Evolutionary conservation across 2,113 vertebrate genomes (phyloP), one percentile per base, ranked within the genome.

Genomic region (Ranitomeya imitator): DNA sequence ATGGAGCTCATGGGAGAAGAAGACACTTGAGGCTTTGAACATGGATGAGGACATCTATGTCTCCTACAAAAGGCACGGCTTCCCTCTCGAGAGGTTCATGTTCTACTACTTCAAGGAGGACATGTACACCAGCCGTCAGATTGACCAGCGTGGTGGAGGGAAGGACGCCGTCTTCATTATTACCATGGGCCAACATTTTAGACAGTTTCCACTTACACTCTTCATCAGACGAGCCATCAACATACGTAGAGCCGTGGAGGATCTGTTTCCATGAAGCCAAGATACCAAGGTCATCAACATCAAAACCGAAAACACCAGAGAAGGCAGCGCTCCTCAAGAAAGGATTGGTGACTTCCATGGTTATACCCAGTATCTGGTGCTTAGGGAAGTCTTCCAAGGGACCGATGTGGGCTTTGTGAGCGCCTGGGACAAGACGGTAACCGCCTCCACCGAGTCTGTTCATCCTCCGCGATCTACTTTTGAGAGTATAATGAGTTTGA

Each of bases 401-500:
- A 78, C 91, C 19, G 52, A 77, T 0, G 60, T 92, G 7, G 74
- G 80, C 6, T 18, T 91, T 19, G n/a, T 77, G 16, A 89, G 87
- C 74, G 90, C 87, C 57, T 91, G 92, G 92, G 89, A 90, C 63
- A 87, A 89, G 86, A 88, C 84, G 0, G 83, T 73, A 31, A 89
- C 90, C 15, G 85, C 61, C 9, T 81, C 23, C 1, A 21, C 57
- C 0, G 21, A 67, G 3, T 14, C 0, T 0, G 0, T 86, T 45
- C 90, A 92, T 51, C 89, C 83, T 0, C 60, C 45, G 16, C 57
- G 79, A 0, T 3, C 21, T 0, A 86, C 90, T 3, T 52, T 91
- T 85, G 51, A 6, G 55, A 90, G 79, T 69, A 91, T 92, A 84
- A 90, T 92, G 80, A 87, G 86, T 13, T n/a, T 91, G 86, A 89